A percentile compares a stretch with the other conserved stretches of the same genome.
Conservation (phyloP, 2,113 vertebrate species). For the Gadus chalcogrammus region DNA sequence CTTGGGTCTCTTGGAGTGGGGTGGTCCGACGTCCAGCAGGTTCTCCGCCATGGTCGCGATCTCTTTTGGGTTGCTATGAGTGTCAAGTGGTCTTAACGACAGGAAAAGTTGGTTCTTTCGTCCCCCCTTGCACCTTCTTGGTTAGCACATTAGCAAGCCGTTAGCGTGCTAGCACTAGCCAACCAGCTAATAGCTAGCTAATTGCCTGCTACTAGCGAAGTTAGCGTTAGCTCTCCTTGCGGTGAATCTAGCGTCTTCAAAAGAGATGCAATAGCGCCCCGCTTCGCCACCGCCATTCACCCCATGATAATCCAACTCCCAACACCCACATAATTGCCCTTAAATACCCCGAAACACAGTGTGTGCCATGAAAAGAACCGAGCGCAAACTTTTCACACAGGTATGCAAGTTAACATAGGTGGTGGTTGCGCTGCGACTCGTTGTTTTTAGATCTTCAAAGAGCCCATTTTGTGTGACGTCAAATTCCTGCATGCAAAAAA, state of each 20-base stretch:
- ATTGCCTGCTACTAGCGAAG: slow-evolving; percentile 64
- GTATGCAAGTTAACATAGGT: slow-evolving; percentile 35
- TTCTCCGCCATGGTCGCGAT: slow-evolving; percentile 86
- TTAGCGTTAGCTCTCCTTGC: slow-evolving; percentile 61
- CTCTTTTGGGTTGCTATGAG: slow-evolving; percentile 24
- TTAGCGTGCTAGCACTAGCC: slow-evolving; percentile 61
- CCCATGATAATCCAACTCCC: slow-evolving; percentile 85
- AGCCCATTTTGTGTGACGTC: slow-evolving; percentile 74
- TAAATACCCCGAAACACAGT: slow-evolving; percentile 62
- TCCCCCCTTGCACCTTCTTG: slow-evolving; percentile 32
- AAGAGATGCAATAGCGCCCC: slow-evolving; percentile 87
- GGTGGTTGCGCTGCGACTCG: slow-evolving; percentile 46
- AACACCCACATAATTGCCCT: slow-evolving; percentile 78
- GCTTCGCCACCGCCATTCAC: slow-evolving; percentile 81
- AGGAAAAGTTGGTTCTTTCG: slow-evolving; percentile 26
- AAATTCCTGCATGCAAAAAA: slow-evolving; percentile 72
- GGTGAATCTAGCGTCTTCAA: slow-evolving; percentile 60
- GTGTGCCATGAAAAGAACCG: slow-evolving; percentile 57
- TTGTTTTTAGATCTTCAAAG: slow-evolving; percentile 63
- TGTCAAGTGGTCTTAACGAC: slow-evolving; percentile 9
- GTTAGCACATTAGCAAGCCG: slow-evolving; percentile 65
- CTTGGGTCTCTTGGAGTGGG: slow-evolving; percentile 90
- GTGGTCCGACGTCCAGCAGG: slow-evolving; percentile 90
- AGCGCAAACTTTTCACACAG: slow-evolving; percentile 29
- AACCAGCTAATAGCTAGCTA: slow-evolving; percentile 65